Conservation (phyloP, 2,888 invertebrate genomes). For the Pediacus dermestoides region DNA sequence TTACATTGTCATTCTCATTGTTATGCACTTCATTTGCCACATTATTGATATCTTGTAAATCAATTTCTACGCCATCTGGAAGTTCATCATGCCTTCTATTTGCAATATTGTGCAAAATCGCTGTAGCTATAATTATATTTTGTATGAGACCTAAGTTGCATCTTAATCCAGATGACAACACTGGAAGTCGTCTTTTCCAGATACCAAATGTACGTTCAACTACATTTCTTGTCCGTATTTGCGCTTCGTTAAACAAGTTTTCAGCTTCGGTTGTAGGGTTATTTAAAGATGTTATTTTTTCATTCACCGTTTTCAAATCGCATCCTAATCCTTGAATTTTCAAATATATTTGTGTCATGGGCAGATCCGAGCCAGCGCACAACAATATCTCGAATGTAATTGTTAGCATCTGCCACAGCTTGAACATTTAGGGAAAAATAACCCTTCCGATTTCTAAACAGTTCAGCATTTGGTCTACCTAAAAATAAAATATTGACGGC, state of each 20-base stretch:
- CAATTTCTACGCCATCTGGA: background rate
- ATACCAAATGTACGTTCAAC: constrained; percentile 31
- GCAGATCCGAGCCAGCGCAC: constrained; percentile 13
- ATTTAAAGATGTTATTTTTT: constrained; percentile 20
- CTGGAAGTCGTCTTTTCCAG: constrained; percentile 4
- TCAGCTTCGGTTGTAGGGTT: constrained; percentile 19
- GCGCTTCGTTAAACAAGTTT: constrained; percentile 25
- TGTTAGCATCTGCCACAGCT: constrained; percentile 8
- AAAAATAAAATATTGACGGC: too few species aligned
- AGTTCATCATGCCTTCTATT: constrained; percentile 1
- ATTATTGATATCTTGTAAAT: background rate
- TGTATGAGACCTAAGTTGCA: background rate
- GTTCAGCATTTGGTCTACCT: constrained; percentile 12
- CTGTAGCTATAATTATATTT: constrained; percentile 4
- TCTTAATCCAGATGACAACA: background rate
- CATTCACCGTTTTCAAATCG: constrained; percentile 12
- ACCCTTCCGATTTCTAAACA: constrained; percentile 7
- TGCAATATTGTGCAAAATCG: constrained; percentile 2
- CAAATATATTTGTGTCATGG: constrained; percentile 10
- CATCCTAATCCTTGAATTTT: constrained; percentile 7
- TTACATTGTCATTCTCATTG: background rate
- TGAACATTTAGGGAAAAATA: constrained; percentile 12
- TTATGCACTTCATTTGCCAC: background rate
- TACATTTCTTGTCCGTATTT: constrained; percentile 25
- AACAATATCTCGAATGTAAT: constrained; percentile 8